Conservation (phyloP, 2,113 vertebrate genomes). For the Melanerpes formicivorus region DNA sequence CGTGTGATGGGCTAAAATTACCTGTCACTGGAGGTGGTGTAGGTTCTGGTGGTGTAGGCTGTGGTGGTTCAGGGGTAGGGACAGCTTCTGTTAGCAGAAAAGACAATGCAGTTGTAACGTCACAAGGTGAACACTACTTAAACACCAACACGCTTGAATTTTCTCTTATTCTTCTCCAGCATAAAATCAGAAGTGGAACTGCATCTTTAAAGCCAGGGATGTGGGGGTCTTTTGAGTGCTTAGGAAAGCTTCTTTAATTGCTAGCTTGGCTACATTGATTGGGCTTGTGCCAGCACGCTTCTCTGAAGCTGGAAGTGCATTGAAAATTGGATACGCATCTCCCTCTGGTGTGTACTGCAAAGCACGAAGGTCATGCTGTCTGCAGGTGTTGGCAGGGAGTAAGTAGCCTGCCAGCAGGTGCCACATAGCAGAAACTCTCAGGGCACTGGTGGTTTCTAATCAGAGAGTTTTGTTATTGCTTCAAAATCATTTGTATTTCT, state of each 20-base stretch:
- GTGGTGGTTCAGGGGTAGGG: not conserved
- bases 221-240: not conserved
- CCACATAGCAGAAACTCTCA: not conserved
- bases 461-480: not conserved
- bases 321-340: not conserved
- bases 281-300: not conserved
- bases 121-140: not conserved
- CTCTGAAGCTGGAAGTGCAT: not conserved
- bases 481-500: not conserved
- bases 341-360: not conserved
- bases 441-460: not conserved
- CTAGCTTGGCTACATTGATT: not conserved
- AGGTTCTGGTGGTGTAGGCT: not conserved
- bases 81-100: slow-evolving; percentile 4
- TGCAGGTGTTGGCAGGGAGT: not conserved
- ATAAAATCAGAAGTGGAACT: not conserved
- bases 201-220: not conserved
- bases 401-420: not conserved
- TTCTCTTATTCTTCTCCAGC: not conserved
- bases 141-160: not conserved
- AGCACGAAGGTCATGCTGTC: not conserved
- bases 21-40: not conserved
- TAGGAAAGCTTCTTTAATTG: not conserved
- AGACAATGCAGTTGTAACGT: not conserved
- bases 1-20: not conserved